A percentile compares a stretch with the other conserved stretches of the same genome.
Conservation (phyloP, 2,113 vertebrate species). For the Malurus cyaneus region DNA sequence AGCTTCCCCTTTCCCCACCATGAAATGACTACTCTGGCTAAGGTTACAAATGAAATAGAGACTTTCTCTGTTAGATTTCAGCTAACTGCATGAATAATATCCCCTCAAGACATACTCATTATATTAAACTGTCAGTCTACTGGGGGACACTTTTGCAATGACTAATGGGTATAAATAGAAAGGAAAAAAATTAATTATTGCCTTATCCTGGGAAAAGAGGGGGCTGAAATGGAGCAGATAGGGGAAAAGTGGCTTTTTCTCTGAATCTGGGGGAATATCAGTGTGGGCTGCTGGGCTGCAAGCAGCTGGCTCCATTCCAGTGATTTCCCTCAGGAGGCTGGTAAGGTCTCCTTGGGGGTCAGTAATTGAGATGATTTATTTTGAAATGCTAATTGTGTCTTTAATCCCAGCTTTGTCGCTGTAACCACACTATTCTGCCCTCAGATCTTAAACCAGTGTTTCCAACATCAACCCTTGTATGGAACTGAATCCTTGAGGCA, state of each 20-base stretch:
- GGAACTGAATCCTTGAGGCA: background rate
- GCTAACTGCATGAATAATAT: constrained; percentile 28
- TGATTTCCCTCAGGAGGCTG: background rate
- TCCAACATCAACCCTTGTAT: background rate
- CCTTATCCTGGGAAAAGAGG: constrained; percentile 54
- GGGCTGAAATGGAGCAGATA: background rate
- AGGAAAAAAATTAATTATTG: constrained; percentile 36
- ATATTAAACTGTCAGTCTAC: background rate
- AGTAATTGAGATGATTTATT: background rate
- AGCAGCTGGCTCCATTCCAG: background rate
- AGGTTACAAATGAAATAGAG: constrained; percentile 23
- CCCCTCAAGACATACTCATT: constrained; percentile 3
- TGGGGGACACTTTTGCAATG: background rate
- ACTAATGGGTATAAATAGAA: constrained; percentile 59
- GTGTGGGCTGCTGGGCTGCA: background rate
- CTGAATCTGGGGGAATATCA: background rate
- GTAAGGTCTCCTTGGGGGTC: background rate
- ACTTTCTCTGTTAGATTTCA: background rate
- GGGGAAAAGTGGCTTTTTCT: background rate
- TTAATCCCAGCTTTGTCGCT: background rate
- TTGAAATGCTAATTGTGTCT: background rate
- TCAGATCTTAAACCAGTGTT: fast-evolving
- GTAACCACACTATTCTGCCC: background rate
- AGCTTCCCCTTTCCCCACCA: background rate
- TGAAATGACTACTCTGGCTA: background rate